Conservation (phyloP, 2,888 invertebrate species). For the Rhodophaea formosa region DNA sequence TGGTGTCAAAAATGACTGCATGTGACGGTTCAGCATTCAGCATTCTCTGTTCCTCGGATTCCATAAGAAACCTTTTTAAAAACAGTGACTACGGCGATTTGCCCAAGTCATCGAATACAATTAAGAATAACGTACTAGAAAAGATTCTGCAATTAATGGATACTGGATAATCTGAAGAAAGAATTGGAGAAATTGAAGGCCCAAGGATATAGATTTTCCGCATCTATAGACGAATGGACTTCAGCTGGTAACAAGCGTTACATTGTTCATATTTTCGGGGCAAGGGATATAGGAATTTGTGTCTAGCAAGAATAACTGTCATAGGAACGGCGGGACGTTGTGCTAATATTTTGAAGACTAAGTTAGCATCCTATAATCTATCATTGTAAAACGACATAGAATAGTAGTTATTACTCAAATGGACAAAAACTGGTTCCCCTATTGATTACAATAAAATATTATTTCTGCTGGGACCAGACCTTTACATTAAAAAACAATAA, state of each 20-base stretch:
- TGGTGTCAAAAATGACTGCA: constrained; percentile 8
- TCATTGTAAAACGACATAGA: constrained; percentile 14
- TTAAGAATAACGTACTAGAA: constrained; percentile 14
- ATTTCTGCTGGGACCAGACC: too few relatives aligned
- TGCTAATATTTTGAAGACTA: constrained; percentile 3
- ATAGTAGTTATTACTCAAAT: constrained; percentile 2
- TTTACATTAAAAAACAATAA: too few relatives aligned
- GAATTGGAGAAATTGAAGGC: constrained; percentile 17
- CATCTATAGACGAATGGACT: constrained; percentile 17
- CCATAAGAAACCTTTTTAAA: constrained; percentile 1
- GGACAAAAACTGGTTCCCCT: too few relatives aligned
- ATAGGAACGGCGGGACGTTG: constrained; percentile 11
- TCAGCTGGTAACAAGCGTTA: constrained; percentile 15
- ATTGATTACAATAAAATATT: too few relatives aligned
- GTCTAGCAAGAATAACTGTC: constrained; percentile 11
- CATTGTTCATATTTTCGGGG: constrained; percentile 10
- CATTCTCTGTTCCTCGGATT: background rate
- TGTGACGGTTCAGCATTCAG: constrained; percentile 8
- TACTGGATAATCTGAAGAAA: constrained; percentile 3
- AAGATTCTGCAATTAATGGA: constrained; percentile 13
- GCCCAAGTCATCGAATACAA: constrained; percentile 5
- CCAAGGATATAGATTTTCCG: constrained; percentile 12
- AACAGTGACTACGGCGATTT: constrained; percentile 8
- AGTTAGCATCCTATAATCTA: constrained; percentile 3
- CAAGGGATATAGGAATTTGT: constrained; percentile 8